Conservation (phyloP, 2,113 vertebrate genomes). For the Paradoxurus hermaphroditus region DNA sequence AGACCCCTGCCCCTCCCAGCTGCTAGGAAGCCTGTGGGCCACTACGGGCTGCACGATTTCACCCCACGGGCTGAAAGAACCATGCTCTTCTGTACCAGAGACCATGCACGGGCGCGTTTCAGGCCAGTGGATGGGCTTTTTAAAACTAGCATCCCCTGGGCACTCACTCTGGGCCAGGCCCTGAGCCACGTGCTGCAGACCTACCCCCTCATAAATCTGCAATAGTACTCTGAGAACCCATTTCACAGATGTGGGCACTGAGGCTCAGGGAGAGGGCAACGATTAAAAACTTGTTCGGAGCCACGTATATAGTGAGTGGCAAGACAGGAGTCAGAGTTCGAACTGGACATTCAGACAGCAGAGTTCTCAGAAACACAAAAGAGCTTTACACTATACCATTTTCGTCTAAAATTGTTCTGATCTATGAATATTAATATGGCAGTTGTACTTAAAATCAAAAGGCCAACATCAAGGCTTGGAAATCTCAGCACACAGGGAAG, state of each 20-base stretch:
- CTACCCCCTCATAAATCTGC: background rate
- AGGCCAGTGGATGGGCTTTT: background rate
- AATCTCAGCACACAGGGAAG: background rate
- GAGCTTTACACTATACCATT: background rate
- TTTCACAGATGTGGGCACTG: background rate
- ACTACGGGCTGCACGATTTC: fast-evolving
- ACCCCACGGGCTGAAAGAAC: fast-evolving
- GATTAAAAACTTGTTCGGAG: background rate
- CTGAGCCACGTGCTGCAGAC: background rate
- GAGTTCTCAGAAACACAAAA: background rate
- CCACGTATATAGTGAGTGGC: background rate
- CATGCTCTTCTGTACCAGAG: background rate
- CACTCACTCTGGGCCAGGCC: background rate
- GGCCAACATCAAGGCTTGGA: background rate
- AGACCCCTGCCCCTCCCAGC: background rate
- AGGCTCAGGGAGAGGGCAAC: background rate
- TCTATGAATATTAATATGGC: background rate
- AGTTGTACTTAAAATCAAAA: background rate
- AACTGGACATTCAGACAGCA: background rate
- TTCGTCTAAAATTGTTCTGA: background rate
- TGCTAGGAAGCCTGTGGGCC: background rate
- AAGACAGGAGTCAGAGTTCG: background rate
- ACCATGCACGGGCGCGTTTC: fast-evolving
- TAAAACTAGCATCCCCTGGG: background rate
- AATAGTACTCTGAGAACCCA: background rate